Base-by-base conservation (phyloP, 2,113 vertebrate genomes). In the Phaethon lepturus region DNA sequence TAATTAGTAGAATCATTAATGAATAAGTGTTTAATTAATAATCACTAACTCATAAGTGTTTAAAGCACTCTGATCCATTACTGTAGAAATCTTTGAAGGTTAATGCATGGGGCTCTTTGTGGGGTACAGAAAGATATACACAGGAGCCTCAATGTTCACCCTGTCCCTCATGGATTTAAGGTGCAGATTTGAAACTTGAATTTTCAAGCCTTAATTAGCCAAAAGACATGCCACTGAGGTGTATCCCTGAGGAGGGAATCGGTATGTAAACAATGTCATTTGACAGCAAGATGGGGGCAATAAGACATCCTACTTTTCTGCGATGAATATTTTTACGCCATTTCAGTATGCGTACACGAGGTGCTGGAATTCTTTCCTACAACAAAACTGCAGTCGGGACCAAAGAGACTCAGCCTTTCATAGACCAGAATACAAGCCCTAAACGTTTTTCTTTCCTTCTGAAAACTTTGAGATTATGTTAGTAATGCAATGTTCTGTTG, bases 1-100 rank as follows among this genome's bases (percentile, higher is more conserved):
- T 66, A 97, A 95, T 98, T 97, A 95, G 73, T 79, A 79, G 73
- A 95, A 80, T 55, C 76, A 93, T 85, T 93, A 93, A 92, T 89
- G 82, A 93, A 11, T n/a, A 66, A 79, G n/a, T 87, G 80, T 87
- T 73, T 82, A 67, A 90, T n/a, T n/a, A n/a, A n/a, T n/a, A n/a
- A n/a, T n/a, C n/a, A n/a, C n/a, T n/a, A n/a, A n/a, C n/a, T 95
- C 62, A 11, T n/a, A 66, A 79, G n/a, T 87, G 80, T 87, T 73
- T 82, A 67, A 90, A 91, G 76, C 26, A 64, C 62, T 88, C 77
- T 84, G 84, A 63, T 86, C 47, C 69, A 24, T 90, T 80, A 73
- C 67, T 87, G 20, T 66, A 79, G 80, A 95, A 78, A 58, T 73
- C 90, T 74, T 86, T 91, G 52, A 96, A 95, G 81, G 76, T 93